These are phyloP conservation scores for Drosophila ficusphila DNA, from an alignment of 1,140 invertebrate genomes.

Conservation along the genomic window DNA sequence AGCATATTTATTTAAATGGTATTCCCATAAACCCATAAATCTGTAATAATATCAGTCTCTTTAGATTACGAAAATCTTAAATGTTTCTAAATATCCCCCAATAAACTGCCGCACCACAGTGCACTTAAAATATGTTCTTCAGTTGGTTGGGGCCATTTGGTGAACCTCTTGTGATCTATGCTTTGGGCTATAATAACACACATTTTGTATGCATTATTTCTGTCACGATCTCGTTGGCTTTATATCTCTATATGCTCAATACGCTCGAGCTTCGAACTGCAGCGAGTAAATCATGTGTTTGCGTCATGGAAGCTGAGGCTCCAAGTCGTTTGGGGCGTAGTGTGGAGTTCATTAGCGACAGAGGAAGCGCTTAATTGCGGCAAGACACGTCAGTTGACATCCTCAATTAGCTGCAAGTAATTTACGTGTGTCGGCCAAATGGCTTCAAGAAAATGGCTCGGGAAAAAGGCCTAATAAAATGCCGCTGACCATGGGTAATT, in stretches of 20 bases:
- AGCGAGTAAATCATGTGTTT: constrained; percentile 50
- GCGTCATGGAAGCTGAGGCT: constrained; percentile 39
- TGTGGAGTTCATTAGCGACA: constrained; percentile 44
- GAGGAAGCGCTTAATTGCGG: constrained; percentile 72
- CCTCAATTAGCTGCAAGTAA: constrained; percentile 79
- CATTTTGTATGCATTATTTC: constrained; percentile 81
- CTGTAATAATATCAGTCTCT: not conserved
- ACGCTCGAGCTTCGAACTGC: constrained; percentile 30
- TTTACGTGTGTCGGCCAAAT: constrained; percentile 59
- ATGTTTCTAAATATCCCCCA: not conserved
- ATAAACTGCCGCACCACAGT: constrained; percentile 25
- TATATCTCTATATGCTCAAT: constrained; percentile 78
- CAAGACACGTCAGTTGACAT: constrained; percentile 75
- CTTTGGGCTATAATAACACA: constrained; percentile 73
- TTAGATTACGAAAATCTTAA: not conserved
- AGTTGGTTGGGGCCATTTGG: constrained; percentile 50
- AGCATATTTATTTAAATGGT: too few species aligned
- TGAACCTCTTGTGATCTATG: constrained; percentile 28
- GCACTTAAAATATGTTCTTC: constrained; percentile 56
- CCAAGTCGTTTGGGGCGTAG: constrained; percentile 17
- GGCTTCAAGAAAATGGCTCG: constrained; percentile 18
- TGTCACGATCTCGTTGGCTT: constrained; percentile 81
- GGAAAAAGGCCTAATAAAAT: constrained; percentile 12
- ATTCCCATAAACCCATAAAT: too few species aligned
- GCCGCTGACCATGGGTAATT: constrained; percentile 34